Evolutionary conservation across 2,888 invertebrate genomes (phyloP).

Genomic region (Seira sanloemensis): DNA sequence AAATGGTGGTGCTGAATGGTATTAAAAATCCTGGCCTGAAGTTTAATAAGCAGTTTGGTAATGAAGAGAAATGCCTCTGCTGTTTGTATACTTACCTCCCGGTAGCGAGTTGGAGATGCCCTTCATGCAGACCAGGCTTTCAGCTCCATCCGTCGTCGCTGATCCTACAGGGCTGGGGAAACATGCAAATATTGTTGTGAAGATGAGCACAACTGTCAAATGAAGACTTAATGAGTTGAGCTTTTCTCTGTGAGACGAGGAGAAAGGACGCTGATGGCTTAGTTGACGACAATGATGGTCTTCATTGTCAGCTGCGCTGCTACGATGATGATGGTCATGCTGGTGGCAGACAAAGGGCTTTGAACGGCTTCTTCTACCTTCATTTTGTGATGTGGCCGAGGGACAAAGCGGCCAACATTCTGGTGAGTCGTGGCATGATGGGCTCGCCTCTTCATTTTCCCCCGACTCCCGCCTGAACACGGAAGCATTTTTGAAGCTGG

Average conservation of each 20-base stretch:
- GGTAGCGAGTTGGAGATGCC: conserved; percentile 20
- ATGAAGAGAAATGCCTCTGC: not conserved
- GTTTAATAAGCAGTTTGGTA: no score
- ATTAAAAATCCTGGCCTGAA: no score
- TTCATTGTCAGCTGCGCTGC: not conserved
- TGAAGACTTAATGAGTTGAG: conserved; percentile 44
- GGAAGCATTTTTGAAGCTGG: conserved; percentile 13
- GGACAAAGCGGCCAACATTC: conserved; percentile 34
- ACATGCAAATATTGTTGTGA: conserved; percentile 35
- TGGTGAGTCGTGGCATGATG: not conserved
- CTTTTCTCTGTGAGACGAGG: not conserved
- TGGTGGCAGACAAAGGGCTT: not conserved
- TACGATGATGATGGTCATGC: not conserved
- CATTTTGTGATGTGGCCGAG: not conserved
- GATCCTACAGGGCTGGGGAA: conserved; percentile 46
- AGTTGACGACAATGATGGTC: conserved; percentile 10
- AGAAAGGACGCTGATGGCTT: not conserved
- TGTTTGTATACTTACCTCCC: conserved; percentile 41
- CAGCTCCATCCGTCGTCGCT: conserved; percentile 35
- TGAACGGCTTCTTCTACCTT: not conserved
- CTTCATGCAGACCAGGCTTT: conserved; percentile 42
- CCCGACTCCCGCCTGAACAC: not conserved
- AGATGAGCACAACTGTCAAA: conserved; percentile 50
- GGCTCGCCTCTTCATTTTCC: not conserved
- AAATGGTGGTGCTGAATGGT: no score